phyloP scores from a whole-genome alignment of 2,888 invertebrate species.

The Seladonia tumulorum region DNA sequence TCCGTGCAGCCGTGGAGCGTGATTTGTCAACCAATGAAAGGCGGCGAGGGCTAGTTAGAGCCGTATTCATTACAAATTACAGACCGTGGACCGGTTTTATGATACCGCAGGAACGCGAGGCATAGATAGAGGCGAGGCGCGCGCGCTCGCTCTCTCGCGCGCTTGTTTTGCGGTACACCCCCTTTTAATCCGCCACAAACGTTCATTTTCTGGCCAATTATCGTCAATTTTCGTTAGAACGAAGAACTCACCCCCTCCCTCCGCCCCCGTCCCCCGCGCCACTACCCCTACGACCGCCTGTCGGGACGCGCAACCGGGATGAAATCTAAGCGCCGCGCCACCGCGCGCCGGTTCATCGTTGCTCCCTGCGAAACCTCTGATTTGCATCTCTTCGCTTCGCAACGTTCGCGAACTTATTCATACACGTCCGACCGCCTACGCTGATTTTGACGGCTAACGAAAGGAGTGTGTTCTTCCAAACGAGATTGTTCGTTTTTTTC shows the following conservation, averaged over 20 bases:
- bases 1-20: conserved; percentile 52
- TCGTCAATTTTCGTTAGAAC: conserved; percentile 71
- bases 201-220: conserved; percentile 73
- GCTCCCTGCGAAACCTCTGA: conserved; percentile 53
- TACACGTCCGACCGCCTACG: not conserved
- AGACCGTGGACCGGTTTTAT: conserved; percentile 75
- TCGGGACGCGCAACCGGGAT: not conserved
- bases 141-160: not conserved
- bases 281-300: not conserved
- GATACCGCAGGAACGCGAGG: conserved; percentile 71
- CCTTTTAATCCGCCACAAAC: conserved; percentile 73
- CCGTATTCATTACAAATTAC: conserved; percentile 82
- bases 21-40: conserved; percentile 67
- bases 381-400: conserved; percentile 51
- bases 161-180: conserved; percentile 61
- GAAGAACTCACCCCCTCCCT: conserved; percentile 23
- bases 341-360: conserved; percentile 24
- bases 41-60: conserved; percentile 77
- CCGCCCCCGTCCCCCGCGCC: too few species aligned
- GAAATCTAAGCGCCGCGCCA: conserved; percentile 36
- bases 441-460: conserved; percentile 30
- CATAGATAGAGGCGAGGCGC: conserved; percentile 29
- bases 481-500: not conserved
- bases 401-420: conserved; percentile 36
- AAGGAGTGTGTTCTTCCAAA: not conserved